Percentiles rank a stretch among this genome's conserved stretches.
Conservation (phyloP, 2,113 vertebrate genomes). For the Nestor notabilis region DNA sequence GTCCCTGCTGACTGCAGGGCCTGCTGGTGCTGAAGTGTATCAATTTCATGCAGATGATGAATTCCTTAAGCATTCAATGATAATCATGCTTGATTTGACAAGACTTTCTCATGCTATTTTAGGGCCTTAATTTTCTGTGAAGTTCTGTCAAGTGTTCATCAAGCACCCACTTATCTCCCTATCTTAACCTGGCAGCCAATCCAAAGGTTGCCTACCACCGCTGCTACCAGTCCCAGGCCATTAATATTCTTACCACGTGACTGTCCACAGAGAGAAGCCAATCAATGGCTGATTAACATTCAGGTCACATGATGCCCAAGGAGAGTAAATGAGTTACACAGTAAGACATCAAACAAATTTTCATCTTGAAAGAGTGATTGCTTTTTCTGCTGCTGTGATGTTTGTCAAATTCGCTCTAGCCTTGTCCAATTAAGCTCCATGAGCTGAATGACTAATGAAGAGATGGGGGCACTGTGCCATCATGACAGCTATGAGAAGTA, state of each 20-base stretch:
- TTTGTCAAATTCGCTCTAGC: constrained; percentile 88
- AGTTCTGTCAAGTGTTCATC: constrained; percentile 89
- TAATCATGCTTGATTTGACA: constrained; percentile 90
- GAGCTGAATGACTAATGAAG: constrained; percentile 88
- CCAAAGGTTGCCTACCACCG: constrained; percentile 78
- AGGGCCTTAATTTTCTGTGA: constrained; percentile 89
- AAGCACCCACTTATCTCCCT: constrained; percentile 85
- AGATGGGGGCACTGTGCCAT: constrained; percentile 73
- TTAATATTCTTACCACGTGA: constrained; percentile 84
- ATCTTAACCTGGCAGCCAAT: constrained; percentile 85
- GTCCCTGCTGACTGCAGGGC: constrained; percentile 81
- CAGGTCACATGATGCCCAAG: constrained; percentile 82
- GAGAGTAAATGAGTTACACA: constrained; percentile 88
- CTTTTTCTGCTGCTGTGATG: constrained; percentile 90
- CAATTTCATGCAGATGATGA: constrained; percentile 89
- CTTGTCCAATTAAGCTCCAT: constrained; percentile 89
- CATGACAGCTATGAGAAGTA: constrained; percentile 69
- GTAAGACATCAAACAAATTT: constrained; percentile 92
- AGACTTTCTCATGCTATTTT: constrained; percentile 90
- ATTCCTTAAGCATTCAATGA: constrained; percentile 86
- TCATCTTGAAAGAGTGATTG: constrained; percentile 90
- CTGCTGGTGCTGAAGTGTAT: constrained; percentile 83
- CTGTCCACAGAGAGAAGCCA: constrained; percentile 82
- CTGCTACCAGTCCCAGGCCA: constrained; percentile 52
- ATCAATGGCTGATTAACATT: constrained; percentile 88